These are phyloP conservation scores for Drosophila nigromelanica DNA, from an alignment of 1,140 invertebrate genomes.

Conservation along the genomic window DNA sequence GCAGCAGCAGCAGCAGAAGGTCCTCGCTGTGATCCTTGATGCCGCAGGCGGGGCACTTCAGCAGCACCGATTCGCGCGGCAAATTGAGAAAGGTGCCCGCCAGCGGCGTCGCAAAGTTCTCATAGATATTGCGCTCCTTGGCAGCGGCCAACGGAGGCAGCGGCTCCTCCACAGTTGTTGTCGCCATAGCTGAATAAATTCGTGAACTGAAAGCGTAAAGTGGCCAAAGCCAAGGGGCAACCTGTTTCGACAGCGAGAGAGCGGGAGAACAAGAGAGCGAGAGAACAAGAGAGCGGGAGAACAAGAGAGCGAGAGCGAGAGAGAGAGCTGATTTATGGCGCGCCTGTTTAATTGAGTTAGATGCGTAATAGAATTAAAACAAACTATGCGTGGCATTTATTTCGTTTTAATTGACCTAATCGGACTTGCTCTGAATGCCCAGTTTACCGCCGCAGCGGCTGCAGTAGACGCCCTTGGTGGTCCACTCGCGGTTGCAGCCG, in stretches of 20 bases:
- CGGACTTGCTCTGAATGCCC: constrained; percentile 70
- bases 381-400: constrained; percentile 60
- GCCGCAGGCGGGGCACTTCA: constrained; percentile 75
- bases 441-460: constrained; percentile 77
- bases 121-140: constrained; percentile 68
- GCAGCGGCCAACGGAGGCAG: constrained; percentile 34
- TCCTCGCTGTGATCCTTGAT: constrained; percentile 61
- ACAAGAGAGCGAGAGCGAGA: neutral
- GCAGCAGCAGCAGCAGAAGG: constrained; percentile 76
- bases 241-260: constrained; percentile 46
- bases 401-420: constrained; percentile 56
- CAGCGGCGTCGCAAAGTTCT: constrained; percentile 79
- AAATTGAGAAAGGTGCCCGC: constrained; percentile 74
- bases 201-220: constrained; percentile 54
- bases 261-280: constrained; percentile 1
- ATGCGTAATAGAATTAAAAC: constrained; percentile 71
- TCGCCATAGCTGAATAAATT: constrained; percentile 35
- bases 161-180: constrained; percentile 35
- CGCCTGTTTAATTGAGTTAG: constrained; percentile 72
- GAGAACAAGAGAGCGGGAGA: constrained; percentile 2
- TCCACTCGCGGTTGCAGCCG: constrained; percentile 80
- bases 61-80: constrained; percentile 58
- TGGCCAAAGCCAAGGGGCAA: constrained; percentile 30
- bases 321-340: constrained; percentile 24
- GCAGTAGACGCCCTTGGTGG: constrained; percentile 76